These are phyloP conservation scores for Cirrhinus mrigala DNA, from an alignment of 2,797 vertebrate genomes.

Conservation along the genomic window DNA sequence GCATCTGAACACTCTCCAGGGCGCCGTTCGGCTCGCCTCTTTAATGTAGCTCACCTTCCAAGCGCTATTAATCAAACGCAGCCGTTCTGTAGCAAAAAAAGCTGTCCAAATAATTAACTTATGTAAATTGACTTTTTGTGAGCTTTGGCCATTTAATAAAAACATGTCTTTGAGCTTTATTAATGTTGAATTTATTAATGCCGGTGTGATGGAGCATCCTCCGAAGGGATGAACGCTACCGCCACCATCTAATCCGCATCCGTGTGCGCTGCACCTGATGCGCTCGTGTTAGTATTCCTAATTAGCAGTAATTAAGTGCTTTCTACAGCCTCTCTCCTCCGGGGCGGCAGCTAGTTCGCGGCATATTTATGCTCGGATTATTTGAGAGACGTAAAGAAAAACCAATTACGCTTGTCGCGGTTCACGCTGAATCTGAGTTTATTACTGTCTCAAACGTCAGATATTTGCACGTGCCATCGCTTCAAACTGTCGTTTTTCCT, in stretches of 20 bases:
- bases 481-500: background rate
- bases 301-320: constrained; percentile 77
- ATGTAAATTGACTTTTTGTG: constrained; percentile 72
- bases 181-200: constrained; percentile 66
- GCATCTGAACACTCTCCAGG: constrained; percentile 16
- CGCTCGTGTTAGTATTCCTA: constrained; percentile 74
- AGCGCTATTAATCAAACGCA: constrained; percentile 45
- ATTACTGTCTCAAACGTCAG: constrained; percentile 41
- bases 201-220: constrained; percentile 69
- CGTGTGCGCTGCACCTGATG: constrained; percentile 70
- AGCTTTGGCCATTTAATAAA: constrained; percentile 61
- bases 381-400: constrained; percentile 68
- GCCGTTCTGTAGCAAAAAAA: constrained; percentile 52
- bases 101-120: constrained; percentile 78
- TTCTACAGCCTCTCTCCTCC: constrained; percentile 65
- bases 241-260: constrained; percentile 66
- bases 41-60: constrained; percentile 7
- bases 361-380: constrained; percentile 75
- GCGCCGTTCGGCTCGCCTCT: background rate
- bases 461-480: background rate
- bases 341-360: constrained; percentile 70
- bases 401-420: constrained; percentile 64
- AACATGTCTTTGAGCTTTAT: constrained; percentile 68
- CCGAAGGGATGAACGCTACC: constrained; percentile 67
- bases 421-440: constrained; percentile 56